phyloP scores from a whole-genome alignment of 2,113 vertebrate genomes.

The Prunella himalayana region DNA sequence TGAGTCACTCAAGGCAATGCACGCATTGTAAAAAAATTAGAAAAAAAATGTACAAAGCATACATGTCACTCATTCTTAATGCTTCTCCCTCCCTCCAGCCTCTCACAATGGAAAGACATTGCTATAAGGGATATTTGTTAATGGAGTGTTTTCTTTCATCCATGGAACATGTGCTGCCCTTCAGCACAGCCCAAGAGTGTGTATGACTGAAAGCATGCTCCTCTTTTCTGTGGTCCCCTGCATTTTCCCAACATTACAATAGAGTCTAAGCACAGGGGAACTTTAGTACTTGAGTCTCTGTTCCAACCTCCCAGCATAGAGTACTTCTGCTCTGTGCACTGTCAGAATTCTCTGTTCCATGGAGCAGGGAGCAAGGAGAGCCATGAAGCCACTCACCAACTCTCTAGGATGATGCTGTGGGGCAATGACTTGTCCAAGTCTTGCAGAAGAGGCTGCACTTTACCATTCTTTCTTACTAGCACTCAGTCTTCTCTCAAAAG shows the following conservation, averaged over 20 bases:
- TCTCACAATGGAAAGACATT: background rate
- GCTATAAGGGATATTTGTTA: background rate
- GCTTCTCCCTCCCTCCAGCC: background rate
- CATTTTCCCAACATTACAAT: background rate
- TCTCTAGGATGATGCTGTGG: background rate
- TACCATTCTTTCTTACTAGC: background rate
- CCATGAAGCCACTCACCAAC: background rate
- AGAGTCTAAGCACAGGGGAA: background rate
- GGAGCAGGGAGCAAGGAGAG: background rate
- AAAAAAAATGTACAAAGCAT: background rate
- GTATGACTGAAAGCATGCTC: background rate
- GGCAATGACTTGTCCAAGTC: background rate
- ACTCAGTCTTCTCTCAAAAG: background rate
- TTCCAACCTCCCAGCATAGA: background rate
- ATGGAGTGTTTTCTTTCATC: background rate
- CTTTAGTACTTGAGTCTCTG: background rate
- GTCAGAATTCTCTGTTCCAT: background rate
- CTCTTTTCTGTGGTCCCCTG: background rate
- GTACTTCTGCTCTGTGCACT: background rate
- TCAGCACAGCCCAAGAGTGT: background rate
- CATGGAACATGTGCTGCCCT: background rate
- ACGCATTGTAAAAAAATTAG: background rate
- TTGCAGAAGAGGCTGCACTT: background rate
- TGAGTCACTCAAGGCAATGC: background rate
- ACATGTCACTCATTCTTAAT: background rate